These are phyloP conservation scores for Rotaria macrura DNA, from an alignment of 2,888 invertebrate species.

Conservation along the genomic window DNA sequence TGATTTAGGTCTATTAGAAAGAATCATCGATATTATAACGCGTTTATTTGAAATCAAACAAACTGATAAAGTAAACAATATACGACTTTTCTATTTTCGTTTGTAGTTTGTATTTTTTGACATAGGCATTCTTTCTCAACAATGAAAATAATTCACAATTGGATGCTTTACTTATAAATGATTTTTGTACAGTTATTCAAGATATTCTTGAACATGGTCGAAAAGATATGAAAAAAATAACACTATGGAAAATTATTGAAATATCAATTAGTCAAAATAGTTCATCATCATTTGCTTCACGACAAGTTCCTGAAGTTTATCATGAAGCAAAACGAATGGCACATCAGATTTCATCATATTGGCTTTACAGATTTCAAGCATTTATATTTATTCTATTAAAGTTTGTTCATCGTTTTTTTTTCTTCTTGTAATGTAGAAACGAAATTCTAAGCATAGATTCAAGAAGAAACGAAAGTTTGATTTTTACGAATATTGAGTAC, in stretches of 20 bases:
- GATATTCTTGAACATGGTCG: background rate
- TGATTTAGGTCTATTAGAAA: background rate
- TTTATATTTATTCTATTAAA: background rate
- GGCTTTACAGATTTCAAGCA: slow-evolving; percentile 11
- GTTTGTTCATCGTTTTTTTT: background rate
- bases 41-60: slow-evolving; percentile 18
- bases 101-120: no score
- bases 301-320: background rate
- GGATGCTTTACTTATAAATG: background rate
- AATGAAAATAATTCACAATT: slow-evolving; percentile 8
- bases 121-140: background rate
- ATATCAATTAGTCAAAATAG: background rate
- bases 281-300: background rate
- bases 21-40: background rate
- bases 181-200: background rate
- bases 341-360: background rate
- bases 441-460: no score
- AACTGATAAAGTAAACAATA: background rate
- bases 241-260: slow-evolving; percentile 14
- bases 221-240: background rate
- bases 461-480: no score
- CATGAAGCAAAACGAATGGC: background rate
- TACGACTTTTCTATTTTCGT: no score
- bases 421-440: no score
- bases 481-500: no score